Evolutionary conservation across 2,888 invertebrate species (phyloP).

Genomic region (Leptopilina syphax): DNA sequence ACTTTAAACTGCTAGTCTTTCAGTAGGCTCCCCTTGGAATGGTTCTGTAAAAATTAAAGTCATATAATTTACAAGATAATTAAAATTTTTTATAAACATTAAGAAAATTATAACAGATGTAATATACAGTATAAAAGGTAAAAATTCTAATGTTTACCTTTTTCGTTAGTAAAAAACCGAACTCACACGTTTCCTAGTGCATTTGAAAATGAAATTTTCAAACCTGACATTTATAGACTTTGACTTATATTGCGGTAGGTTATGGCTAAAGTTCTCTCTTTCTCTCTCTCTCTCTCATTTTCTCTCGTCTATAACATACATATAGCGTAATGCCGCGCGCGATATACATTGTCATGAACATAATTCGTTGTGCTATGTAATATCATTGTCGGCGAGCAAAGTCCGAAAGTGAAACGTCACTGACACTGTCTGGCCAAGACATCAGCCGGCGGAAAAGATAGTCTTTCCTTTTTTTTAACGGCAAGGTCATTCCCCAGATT

Average conservation of each 20-base stretch:
- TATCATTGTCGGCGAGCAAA: conserved; percentile 54
- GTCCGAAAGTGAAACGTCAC: conserved; percentile 51
- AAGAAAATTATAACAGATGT: too few relatives aligned
- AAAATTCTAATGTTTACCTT: too few relatives aligned
- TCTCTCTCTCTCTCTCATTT: too few relatives aligned
- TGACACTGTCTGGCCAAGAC: conserved; percentile 45
- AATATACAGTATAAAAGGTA: too few relatives aligned
- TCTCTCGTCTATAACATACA: conserved; percentile 20
- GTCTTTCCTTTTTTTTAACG: conserved; percentile 35
- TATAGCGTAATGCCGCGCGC: conserved; percentile 55
- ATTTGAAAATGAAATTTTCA: not conserved
- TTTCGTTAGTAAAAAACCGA: too few relatives aligned
- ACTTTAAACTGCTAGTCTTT: too few relatives aligned
- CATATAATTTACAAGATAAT: too few relatives aligned
- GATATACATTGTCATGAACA: conserved; percentile 51
- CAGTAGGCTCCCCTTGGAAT: too few relatives aligned
- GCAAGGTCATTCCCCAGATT: conserved; percentile 32
- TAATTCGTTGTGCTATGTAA: conserved; percentile 44
- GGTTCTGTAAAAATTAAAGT: not conserved
- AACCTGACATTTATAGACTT: conserved; percentile 51
- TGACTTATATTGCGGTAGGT: conserved; percentile 59
- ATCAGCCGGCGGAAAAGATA: conserved; percentile 26
- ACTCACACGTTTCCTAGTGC: too few relatives aligned
- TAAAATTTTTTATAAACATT: too few relatives aligned
- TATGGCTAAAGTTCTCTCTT: conserved; percentile 46